Conservation (phyloP, 2,113 vertebrate species). For the Centrocercus urophasianus region DNA sequence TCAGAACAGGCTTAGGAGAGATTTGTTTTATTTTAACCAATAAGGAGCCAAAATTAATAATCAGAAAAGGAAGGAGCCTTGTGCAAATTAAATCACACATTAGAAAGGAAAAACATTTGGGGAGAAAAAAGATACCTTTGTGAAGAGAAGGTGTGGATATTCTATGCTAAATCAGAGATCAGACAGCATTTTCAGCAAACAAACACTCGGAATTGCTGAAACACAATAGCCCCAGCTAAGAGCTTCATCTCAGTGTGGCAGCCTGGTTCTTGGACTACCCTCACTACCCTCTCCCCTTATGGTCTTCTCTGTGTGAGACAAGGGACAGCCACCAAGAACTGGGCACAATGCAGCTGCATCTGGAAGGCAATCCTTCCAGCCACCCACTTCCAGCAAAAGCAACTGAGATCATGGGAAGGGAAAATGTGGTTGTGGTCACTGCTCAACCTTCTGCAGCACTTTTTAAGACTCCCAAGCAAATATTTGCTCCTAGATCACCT, state of each 20-base stretch:
- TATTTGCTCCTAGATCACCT: neutral
- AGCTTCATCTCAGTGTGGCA: neutral
- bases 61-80: constrained; percentile 35
- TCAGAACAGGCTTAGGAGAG: constrained; percentile 44
- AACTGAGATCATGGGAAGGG: neutral
- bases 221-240: neutral
- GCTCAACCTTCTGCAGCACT: neutral
- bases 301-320: too few species aligned
- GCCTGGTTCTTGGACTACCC: neutral
- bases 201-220: neutral
- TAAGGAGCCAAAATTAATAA: constrained; percentile 52
- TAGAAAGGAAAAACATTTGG: neutral
- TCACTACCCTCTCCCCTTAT: neutral
- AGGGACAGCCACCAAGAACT: neutral
- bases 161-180: neutral
- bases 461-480: neutral
- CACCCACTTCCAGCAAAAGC: neutral
- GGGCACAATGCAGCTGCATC: neutral
- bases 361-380: neutral
- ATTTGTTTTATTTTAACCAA: constrained; percentile 54
- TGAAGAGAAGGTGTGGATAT: neutral
- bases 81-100: neutral
- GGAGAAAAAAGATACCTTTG: constrained; percentile 42
- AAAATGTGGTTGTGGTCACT: neutral
- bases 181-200: neutral